Evolutionary conservation across 2,113 vertebrate genomes (phyloP), one percentile per base, ranked within the genome.

Genomic region (Rallus limicola): DNA sequence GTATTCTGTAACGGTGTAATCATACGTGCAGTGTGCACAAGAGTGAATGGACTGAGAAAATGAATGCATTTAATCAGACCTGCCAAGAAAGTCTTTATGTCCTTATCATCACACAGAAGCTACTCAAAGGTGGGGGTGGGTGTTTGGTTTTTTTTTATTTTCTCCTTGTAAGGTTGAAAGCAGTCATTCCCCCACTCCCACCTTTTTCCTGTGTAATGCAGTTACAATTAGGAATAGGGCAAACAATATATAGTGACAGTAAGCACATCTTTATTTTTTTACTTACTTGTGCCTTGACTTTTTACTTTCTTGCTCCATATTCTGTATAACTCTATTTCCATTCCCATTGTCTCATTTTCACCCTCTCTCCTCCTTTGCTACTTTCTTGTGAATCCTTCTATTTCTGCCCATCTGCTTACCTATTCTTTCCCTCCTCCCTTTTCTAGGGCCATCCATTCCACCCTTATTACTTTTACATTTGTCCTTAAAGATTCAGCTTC

Each of bases 11-110:
- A 78, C 86, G 79, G n/a, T 88, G 55, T 81, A 85, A 91, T 78
- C 79, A 77, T 40, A 93, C 36, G 15, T 40, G 92, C 48, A 53
- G 52, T 20, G 52, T 83, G 82, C 90, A 58, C 82, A 77, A 44
- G 71, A 94, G 76, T 67, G 82, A 77, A 48, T 6, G 63, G 75
- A 50, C 34, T 80, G 67, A 71, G 50, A 72, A 91, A 88, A 88
- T 46, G 29, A 86, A 93, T 42, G 78, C 38, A 64, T 86, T 96
- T 88, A 25, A 79, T 74, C 89, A 84, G 78, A 87, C 62, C 87
- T 94, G 78, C 64, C 87, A 68, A 64, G 53, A 50, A 80, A 77
- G 53, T 11, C 79, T 92, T 89, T 74, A 56, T 82, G 63, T 56
- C 40, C 33, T 11, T 90, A 60, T 28, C 29, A 31, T 79, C 52